These are phyloP conservation scores for Phalacrocorax pelagicus DNA, from an alignment of 2,113 vertebrate genomes.

Conservation along the genomic window DNA sequence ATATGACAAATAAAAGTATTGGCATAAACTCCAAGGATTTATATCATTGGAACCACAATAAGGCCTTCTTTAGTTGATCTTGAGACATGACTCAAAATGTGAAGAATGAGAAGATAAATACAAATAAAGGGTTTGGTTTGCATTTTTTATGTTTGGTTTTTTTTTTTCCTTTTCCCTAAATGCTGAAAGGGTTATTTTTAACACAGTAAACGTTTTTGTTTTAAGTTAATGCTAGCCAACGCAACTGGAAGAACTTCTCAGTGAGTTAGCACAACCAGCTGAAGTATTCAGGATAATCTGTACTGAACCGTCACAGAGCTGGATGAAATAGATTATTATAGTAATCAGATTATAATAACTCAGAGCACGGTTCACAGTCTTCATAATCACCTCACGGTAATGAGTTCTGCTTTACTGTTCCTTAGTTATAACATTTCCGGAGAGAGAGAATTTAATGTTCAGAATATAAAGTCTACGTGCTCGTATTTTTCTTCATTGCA, in stretches of 20 bases:
- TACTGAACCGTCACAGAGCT: not conserved
- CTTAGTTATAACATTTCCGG: not conserved
- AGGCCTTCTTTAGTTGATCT: not conserved
- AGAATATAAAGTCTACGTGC: not conserved
- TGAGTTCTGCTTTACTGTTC: not conserved
- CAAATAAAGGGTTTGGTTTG: not conserved
- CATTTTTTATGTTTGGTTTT: not conserved
- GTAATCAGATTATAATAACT: conserved; percentile 1
- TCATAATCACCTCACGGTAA: not conserved
- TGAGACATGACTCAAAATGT: conserved; percentile 46
- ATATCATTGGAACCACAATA: conserved; percentile 10
- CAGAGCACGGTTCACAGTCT: not conserved
- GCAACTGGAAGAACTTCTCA: not conserved
- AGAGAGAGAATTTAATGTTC: not conserved
- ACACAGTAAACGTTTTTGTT: not conserved
- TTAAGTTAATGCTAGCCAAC: not conserved
- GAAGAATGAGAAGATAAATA: conserved; percentile 47
- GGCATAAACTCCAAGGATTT: not conserved
- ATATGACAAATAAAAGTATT: conserved; percentile 20
- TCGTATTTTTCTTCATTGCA: not conserved
- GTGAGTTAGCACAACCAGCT: not conserved
- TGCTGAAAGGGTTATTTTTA: conserved; percentile 49
- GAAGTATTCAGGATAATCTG: not conserved
- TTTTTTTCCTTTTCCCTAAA: not conserved
- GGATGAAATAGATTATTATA: not conserved